Base-by-base conservation (phyloP, 2,113 vertebrate species). In the Cebidichthys violaceus region DNA sequence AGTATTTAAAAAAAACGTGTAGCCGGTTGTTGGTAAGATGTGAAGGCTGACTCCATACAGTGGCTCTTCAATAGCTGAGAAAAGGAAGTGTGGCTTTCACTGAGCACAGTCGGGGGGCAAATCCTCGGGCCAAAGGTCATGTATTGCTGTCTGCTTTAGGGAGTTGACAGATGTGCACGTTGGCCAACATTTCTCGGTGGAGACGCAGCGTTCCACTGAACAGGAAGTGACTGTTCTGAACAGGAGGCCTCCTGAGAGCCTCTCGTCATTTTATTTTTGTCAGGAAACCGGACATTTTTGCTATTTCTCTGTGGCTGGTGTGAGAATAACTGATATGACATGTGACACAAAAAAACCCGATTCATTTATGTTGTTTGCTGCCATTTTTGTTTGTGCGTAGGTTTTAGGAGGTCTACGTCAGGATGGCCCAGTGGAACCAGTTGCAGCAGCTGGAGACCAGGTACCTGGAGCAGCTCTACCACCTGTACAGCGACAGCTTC, bases 371-470 rank as follows among this genome's bases (percentile, higher is more conserved):
- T 62, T 20, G 10, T n/a, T 20, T 27, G 33, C 1, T 45, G 8
- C 8, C 2, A 6, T 68, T 0, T 27, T 35, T n/a, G 14, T 14
- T 47, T 66, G 8, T 85, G 4, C 60, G 35, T 8, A 80, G 89
- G 52, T 75, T 82, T 67, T 31, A 70, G 86, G 73, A 82, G 70
- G 75, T 62, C 22, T 81, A 39, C 70, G 91, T 87, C 95, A 97
- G 87, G 87, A 99, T 99, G 98, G 97, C 98, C 3, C 98, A 99
- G 91, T 99, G 98, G 98, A 99, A 99, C 92, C 98, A 99, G 95
- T 96, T 99, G 27, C 98, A 99, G 94, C 98, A 99, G 95, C 95
- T 99, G 57, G 98, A 99, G 93, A 98, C 98, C 0, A 95, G 97
- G 52, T 99, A 99, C 90, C 93, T 99, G 95, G 98, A 99, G 92